Evolutionary conservation across 1,140 invertebrate species (phyloP).

Genomic region (Pseudomyrmex concolor): DNA sequence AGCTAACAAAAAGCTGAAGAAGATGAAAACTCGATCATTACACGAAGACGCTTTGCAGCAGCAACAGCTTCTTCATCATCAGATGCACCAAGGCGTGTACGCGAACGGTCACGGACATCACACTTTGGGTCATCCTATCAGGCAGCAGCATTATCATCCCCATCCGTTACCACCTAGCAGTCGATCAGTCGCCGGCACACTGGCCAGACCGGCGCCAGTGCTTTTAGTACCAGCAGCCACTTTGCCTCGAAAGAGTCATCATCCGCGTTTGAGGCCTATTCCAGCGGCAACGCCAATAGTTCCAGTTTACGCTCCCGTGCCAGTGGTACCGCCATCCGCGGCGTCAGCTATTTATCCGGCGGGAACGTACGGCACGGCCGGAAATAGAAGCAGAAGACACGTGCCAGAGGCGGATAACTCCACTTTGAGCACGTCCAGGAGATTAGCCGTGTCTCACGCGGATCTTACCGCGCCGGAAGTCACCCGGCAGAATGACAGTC

Average conservation of each 20-base stretch:
- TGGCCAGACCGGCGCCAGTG: constrained; percentile 85
- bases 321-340: constrained; percentile 85
- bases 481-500: constrained; percentile 87
- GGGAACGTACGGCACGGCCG: constrained; percentile 84
- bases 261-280: constrained; percentile 81
- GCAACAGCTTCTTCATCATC: constrained; percentile 74
- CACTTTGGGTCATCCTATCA: constrained; percentile 84
- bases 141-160: constrained; percentile 84
- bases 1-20: constrained; percentile 84
- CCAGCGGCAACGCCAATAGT: constrained; percentile 82
- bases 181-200: constrained; percentile 83
- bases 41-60: constrained; percentile 79
- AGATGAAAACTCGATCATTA: constrained; percentile 78
- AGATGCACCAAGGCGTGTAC: constrained; percentile 79
- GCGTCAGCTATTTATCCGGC: constrained; percentile 85
- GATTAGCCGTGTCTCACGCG: constrained; percentile 81
- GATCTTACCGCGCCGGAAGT: constrained; percentile 79
- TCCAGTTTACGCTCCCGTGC: constrained; percentile 83
- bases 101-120: constrained; percentile 82
- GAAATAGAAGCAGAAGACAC: constrained; percentile 87
- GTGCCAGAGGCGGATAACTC: constrained; percentile 82
- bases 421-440: constrained; percentile 78
- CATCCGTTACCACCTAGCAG: constrained; percentile 84
- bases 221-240: constrained; percentile 86
- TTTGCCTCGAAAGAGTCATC: constrained; percentile 85